These are phyloP conservation scores for Struthio camelus DNA, from an alignment of 2,113 vertebrate species.

Conservation along the genomic window DNA sequence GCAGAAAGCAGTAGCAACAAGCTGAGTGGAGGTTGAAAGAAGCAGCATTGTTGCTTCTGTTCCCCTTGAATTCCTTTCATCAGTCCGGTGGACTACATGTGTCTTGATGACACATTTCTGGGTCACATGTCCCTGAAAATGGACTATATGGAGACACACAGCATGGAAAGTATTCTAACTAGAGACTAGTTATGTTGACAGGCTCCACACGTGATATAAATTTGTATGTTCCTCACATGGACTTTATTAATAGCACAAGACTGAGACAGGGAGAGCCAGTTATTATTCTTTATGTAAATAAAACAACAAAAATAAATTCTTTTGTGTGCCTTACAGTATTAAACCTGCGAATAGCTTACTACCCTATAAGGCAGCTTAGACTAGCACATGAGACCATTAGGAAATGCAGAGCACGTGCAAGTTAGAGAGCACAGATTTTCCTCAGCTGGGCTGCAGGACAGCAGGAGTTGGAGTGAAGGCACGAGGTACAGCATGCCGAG, in stretches of 20 bases:
- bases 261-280: background rate
- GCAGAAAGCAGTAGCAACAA: background rate
- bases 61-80: constrained; percentile 19
- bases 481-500: accelerated
- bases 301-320: background rate
- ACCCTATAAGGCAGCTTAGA: background rate
- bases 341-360: background rate
- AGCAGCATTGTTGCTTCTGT: background rate
- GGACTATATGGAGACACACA: constrained; percentile 6
- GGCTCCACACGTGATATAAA: background rate
- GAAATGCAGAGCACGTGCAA: background rate
- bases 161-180: constrained; percentile 62
- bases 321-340: background rate
- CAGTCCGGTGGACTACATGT: background rate
- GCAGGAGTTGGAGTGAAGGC: background rate
- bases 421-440: background rate
- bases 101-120: constrained; percentile 31
- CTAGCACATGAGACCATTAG: background rate
- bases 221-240: constrained; percentile 21
- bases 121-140: constrained; percentile 38
- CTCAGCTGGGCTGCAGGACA: background rate
- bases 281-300: background rate
- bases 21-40: background rate
- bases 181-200: background rate
- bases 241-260: constrained; percentile 57